Percentiles rank a stretch among this genome's conserved stretches.
phyloP scores from a whole-genome alignment of 2,797 vertebrate species.

The Tapera naevia region DNA sequence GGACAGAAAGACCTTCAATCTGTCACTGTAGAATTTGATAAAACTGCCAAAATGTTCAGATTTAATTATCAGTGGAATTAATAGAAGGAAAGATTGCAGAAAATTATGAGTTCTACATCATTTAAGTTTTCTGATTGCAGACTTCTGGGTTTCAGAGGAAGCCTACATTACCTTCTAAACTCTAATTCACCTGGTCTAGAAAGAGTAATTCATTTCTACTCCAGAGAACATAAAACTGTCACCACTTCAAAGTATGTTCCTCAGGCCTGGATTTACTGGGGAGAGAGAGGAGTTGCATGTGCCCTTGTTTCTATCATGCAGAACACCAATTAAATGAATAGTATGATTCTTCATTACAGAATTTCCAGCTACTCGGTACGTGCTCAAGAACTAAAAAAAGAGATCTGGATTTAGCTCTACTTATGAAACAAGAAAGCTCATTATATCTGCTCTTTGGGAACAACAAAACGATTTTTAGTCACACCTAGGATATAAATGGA shows the following conservation, averaged over 20 bases:
- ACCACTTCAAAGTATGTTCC: background rate
- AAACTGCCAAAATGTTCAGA: conserved; percentile 8
- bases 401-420: background rate
- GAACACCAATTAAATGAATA: background rate
- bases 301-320: background rate
- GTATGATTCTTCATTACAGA: background rate
- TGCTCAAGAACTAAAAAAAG: background rate
- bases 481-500: background rate
- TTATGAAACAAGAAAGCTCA: background rate
- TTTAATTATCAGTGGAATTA: conserved; percentile 30
- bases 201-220: conserved; percentile 7
- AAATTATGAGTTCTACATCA: conserved; percentile 21
- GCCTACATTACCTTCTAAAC: background rate
- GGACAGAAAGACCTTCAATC: background rate
- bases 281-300: background rate
- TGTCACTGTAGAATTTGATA: background rate
- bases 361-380: background rate
- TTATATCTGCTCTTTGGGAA: background rate
- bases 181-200: background rate
- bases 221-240: conserved; percentile 4
- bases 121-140: conserved; percentile 17
- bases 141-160: conserved; percentile 12
- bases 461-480: background rate
- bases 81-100: conserved; percentile 9
- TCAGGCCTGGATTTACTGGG: conserved; percentile 4